Conservation (phyloP, 2,888 invertebrate species). For the Euclidia mi region DNA sequence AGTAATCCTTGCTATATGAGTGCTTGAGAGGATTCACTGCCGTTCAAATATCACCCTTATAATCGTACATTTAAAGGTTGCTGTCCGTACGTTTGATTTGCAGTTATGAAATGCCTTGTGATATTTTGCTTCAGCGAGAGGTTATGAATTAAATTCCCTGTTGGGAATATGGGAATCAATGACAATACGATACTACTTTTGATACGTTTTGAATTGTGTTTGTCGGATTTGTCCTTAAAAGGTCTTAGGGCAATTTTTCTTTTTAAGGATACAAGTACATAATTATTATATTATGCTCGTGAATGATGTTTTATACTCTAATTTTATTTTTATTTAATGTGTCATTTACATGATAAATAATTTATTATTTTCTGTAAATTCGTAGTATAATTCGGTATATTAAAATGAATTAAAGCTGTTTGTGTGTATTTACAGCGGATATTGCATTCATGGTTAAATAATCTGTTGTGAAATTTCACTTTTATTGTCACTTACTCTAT, state of each 20-base stretch:
- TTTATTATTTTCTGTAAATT: too few species aligned
- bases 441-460: too few species aligned
- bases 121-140: conserved; percentile 68
- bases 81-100: conserved; percentile 53
- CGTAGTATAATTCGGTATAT: too few species aligned
- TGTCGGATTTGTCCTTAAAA: not conserved
- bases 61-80: conserved; percentile 43
- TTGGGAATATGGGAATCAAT: conserved; percentile 10
- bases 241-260: conserved; percentile 35
- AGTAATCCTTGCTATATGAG: conserved; percentile 55
- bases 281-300: too few species aligned
- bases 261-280: too few species aligned
- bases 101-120: conserved; percentile 71
- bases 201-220: conserved; percentile 1
- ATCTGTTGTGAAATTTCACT: too few species aligned
- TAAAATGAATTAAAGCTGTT: too few species aligned
- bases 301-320: too few species aligned
- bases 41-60: conserved; percentile 51
- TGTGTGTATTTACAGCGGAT: too few species aligned
- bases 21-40: conserved; percentile 37
- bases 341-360: too few species aligned
- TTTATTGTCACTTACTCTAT: too few species aligned
- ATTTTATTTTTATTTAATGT: too few species aligned
- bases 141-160: conserved; percentile 69
- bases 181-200: conserved; percentile 5